Evolutionary conservation across 2,797 vertebrate genomes (phyloP), one percentile per base, ranked within the genome.

Genomic region (Orestias chungarensis): DNA sequence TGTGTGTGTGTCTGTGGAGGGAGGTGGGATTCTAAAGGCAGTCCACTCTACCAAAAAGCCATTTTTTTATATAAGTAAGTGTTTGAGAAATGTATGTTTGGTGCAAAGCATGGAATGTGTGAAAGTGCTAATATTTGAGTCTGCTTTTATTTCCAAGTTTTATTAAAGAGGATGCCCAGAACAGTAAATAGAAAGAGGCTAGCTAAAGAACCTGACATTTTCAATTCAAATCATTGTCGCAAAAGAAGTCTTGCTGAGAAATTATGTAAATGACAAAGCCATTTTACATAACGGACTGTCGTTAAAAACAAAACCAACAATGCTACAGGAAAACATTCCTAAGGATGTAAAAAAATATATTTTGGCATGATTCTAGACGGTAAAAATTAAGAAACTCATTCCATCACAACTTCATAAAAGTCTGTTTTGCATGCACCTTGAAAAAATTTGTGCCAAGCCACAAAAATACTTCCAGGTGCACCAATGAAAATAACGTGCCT

Each of bases 391-490:
- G 80, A 87, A 80, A 80, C 77, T 86, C 71, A 71, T 88, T 88
- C 82, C 78, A 80, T 70, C 64, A 50, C 52, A 2, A 75, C 68
- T 82, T 42, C 74, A 81, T 79, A 85, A 91, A 89, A 74, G 86
- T 91, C 87, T 80, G 72, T 52, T 89, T 71, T 74, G 62, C 75
- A 66, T 73, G 75, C 80, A 84, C 80, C 87, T 88, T 85, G 81
- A 88, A 88, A 72, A n/a, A 87, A 85, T 83, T 90, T 85, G 87
- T 90, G 85, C 74, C 50, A 50, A 69, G 65, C 72, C 88, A 92
- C 88, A 89, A 92, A 93, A 93, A 91, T 82, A 70, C 83, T 87
- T 90, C 90, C 91, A 93, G 92, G 93, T 94, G 92, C 89, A 82
- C 81, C 78, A 82, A 86, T 91, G 90, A 90, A 90, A 89, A 86